Evolutionary conservation across 1,140 invertebrate species (phyloP).

Genomic region (Oryctes rhinoceros): DNA sequence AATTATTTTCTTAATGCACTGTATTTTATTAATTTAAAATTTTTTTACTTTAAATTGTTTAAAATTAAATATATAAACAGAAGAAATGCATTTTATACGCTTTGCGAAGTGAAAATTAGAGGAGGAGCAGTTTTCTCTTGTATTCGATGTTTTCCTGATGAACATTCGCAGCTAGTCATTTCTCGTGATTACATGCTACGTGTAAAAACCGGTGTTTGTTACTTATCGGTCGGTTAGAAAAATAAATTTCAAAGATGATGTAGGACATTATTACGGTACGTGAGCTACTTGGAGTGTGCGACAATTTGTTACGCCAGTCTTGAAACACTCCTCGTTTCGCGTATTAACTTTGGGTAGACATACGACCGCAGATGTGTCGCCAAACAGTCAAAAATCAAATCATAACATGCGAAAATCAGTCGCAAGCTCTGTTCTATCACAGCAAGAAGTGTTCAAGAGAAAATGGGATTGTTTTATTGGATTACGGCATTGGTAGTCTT

Average conservation of each 20-base stretch:
- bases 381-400: constrained; percentile 33
- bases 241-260: constrained; percentile 39
- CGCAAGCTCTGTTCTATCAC: constrained; percentile 3
- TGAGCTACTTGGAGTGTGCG: constrained; percentile 53
- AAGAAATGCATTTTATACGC: too few relatives aligned
- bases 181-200: background rate
- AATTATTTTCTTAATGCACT: too few relatives aligned
- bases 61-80: too few relatives aligned
- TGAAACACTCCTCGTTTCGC: constrained; percentile 52
- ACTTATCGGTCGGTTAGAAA: background rate
- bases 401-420: constrained; percentile 34
- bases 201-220: background rate
- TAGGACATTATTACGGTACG: constrained; percentile 49
- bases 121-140: background rate
- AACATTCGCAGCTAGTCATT: background rate
- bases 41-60: too few relatives aligned
- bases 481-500: background rate
- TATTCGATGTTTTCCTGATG: background rate
- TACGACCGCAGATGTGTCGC: background rate
- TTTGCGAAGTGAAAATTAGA: background rate
- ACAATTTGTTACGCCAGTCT: constrained; percentile 60
- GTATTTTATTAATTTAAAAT: too few relatives aligned
- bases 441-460: constrained; percentile 7
- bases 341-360: constrained; percentile 20
- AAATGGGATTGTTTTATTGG: background rate